Base-by-base conservation (phyloP, 2,888 invertebrate genomes). In the Microplitis deprimator region DNA sequence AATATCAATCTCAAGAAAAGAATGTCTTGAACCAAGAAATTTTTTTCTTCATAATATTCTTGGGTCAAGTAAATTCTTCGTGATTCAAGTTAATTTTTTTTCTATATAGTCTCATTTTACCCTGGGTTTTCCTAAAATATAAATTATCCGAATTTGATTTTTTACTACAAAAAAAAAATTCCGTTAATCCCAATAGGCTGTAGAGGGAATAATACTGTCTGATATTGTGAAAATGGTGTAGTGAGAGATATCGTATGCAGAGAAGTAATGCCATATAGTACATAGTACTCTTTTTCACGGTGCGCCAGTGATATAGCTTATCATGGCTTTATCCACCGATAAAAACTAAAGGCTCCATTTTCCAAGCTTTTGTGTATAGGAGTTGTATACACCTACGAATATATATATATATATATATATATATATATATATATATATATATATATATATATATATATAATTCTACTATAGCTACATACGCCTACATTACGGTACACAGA, bases 311-410 rank as follows among this genome's bases (percentile, higher is more conserved):
- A 87, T 86, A 85, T 83, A 85, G 87, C 87, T 89, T 89, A 89
- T 88, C 89, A 86, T 85, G 84, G 87, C 84, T 87, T 87, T 88
- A 88, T 87, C 85, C 83, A 80, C 64, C 86, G 86, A 89, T 89
- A 88, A 89, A 89, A 88, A 87, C 86, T 86, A 86, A 88, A 86
- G 87, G 85, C 87, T 86, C 87, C 84, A 86, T 87, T 88, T 82
- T 84, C 85, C 86, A 29, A 87, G 86, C 85, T 86, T 87, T 86
- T 85, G 83, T 85, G 83, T 83, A 75, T 68, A 65, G 81, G 81
- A 82, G 81, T 82, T 82, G 64, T 70, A 74, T 69, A 76, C 59
- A 72, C 79, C 79, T 69, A 67, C 77, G 73, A n/a, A n/a, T n/a
- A n/a, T n/a, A n/a, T n/a, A n/a, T n/a, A n/a, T n/a, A n/a, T n/a